Evolutionary conservation across 2,888 invertebrate species (phyloP).

Genomic region (Cremastinae sp.): DNA sequence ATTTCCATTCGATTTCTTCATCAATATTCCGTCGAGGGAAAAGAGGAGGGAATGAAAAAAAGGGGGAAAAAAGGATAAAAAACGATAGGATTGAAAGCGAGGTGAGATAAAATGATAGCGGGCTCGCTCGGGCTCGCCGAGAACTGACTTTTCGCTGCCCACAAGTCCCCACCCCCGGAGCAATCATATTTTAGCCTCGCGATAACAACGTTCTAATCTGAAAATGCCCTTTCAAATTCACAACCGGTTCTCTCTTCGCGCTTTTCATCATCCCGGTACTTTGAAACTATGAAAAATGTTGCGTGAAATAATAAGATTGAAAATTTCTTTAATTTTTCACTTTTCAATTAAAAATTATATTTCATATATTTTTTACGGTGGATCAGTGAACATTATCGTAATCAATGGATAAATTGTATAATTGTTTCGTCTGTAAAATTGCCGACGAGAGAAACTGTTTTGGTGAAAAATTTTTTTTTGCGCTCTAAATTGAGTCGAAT

Average conservation of each 20-base stretch:
- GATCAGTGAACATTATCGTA: too few species aligned
- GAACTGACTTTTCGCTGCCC: constrained; percentile 32
- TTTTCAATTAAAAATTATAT: too few species aligned
- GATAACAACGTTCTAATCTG: constrained; percentile 54
- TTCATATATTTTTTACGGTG: too few species aligned
- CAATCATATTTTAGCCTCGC: constrained; percentile 23
- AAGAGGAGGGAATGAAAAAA: background rate
- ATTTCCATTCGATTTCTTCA: constrained; percentile 57
- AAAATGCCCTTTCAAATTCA: constrained; percentile 56
- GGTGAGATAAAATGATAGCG: constrained; percentile 46
- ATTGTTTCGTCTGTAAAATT: too few species aligned
- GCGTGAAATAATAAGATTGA: too few species aligned
- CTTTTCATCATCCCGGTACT: constrained; percentile 36
- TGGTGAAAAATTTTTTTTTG: too few species aligned
- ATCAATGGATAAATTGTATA: too few species aligned
- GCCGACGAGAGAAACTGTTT: too few species aligned
- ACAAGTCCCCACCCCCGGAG: constrained; percentile 37
- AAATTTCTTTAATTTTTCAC: too few species aligned
- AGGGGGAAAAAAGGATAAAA: background rate
- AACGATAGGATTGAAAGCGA: constrained; percentile 32
- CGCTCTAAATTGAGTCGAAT: too few species aligned
- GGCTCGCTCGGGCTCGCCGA: background rate
- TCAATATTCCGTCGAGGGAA: constrained; percentile 46
- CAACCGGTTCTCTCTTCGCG: constrained; percentile 41
- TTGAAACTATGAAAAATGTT: too few species aligned